phyloP scores from a whole-genome alignment of 2,113 vertebrate genomes.

The Daubentonia madagascariensis region DNA sequence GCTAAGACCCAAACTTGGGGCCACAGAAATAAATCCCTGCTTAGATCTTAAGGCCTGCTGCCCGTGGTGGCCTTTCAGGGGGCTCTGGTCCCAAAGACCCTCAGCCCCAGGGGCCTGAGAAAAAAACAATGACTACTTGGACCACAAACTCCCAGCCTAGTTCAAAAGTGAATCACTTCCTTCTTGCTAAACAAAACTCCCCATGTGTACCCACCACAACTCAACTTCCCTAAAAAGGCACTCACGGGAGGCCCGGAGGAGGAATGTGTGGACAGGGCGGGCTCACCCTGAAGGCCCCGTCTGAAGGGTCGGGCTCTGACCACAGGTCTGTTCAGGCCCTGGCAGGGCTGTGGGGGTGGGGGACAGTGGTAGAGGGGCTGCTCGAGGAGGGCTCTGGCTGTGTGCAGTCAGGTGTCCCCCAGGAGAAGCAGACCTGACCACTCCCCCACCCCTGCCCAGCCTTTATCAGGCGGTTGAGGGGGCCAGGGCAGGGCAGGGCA shows the following conservation, averaged over 20 bases:
- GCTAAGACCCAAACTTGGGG: too few species aligned
- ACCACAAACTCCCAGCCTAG: background rate
- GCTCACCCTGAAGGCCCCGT: background rate
- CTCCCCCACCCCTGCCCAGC: background rate
- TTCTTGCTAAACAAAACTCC: background rate
- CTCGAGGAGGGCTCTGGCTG: background rate
- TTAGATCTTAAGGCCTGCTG: background rate
- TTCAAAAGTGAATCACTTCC: background rate
- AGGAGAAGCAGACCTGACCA: background rate
- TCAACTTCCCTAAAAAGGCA: background rate
- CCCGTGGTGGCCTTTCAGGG: background rate
- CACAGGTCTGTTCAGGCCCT: background rate
- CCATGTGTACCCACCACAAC: background rate
- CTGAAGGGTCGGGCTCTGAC: background rate
- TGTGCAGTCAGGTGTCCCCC: too few species aligned
- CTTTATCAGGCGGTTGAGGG: background rate
- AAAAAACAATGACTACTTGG: too few species aligned
- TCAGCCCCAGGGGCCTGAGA: background rate
- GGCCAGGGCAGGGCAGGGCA: background rate
- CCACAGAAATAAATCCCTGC: background rate
- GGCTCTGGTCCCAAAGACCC: background rate
- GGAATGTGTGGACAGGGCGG: background rate
- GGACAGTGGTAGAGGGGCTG: background rate
- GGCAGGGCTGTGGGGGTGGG: too few species aligned
- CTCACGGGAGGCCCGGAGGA: too few species aligned